A percentile compares a stretch with the other conserved stretches of the same genome.
Evolutionary conservation across 2,888 invertebrate genomes (phyloP).

Genomic region (Tetramorium bicarinatum): DNA sequence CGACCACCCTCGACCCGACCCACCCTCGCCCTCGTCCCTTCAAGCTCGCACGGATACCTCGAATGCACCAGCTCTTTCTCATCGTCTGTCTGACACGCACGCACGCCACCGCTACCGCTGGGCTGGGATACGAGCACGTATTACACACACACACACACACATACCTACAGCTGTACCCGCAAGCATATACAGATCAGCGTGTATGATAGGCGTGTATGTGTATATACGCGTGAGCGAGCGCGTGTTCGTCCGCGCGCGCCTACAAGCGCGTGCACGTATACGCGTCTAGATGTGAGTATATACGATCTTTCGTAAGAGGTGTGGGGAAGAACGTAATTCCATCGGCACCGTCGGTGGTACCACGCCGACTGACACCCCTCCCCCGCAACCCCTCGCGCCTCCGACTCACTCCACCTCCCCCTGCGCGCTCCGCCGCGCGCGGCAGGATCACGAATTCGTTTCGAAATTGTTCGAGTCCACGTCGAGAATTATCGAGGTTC

Average conservation of each 20-base stretch:
- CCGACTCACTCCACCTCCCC: conserved; percentile 21
- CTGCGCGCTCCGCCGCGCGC: conserved; percentile 42
- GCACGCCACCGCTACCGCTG: conserved; percentile 77
- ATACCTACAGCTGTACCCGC: neutral
- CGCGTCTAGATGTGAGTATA: conserved; percentile 59
- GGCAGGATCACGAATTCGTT: conserved; percentile 76
- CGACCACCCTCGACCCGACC: conserved; percentile 71
- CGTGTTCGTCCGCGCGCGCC: conserved; percentile 48
- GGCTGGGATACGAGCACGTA: conserved; percentile 67
- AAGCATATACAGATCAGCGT: neutral
- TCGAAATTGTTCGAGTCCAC: conserved; percentile 75
- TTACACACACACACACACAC: conserved; percentile 44
- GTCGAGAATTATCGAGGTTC: conserved; percentile 71
- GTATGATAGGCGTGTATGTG: neutral
- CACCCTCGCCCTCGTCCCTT: conserved; percentile 67
- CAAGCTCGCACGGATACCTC: conserved; percentile 75
- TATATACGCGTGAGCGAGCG: conserved; percentile 19
- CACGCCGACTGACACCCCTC: conserved; percentile 64
- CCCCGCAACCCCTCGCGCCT: conserved; percentile 46
- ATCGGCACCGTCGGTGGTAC: conserved; percentile 75
- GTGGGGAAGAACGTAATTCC: conserved; percentile 75
- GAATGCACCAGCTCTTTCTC: conserved; percentile 81
- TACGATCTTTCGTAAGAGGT: conserved; percentile 71
- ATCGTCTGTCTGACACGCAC: conserved; percentile 82
- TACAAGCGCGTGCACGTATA: conserved; percentile 39